Conservation (phyloP, 2,113 vertebrate species). For the Chunga burmeisteri region DNA sequence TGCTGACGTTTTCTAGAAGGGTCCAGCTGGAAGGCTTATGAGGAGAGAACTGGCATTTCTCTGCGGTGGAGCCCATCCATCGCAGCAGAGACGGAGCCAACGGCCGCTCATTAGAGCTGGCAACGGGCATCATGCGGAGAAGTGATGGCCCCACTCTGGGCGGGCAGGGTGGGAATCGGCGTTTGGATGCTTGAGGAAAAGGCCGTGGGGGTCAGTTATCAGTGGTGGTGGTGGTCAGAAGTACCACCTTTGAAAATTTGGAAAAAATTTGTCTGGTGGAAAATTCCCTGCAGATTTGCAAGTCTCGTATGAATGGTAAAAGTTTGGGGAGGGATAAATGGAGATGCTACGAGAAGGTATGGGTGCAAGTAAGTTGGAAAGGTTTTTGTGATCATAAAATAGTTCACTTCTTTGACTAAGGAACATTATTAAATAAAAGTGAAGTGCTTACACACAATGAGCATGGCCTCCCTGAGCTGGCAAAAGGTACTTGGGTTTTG, state of each 20-base stretch:
- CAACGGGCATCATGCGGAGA: not conserved
- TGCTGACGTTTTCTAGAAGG: not conserved
- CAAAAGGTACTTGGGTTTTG: not conserved
- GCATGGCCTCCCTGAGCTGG: not conserved
- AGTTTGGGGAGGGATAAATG: not conserved
- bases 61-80: not conserved
- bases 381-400: not conserved
- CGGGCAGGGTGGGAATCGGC: not conserved
- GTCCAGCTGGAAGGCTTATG: not conserved
- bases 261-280: not conserved
- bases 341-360: not conserved
- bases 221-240: not conserved
- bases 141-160: not conserved
- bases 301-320: not conserved
- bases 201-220: fast-evolving
- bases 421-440: not conserved
- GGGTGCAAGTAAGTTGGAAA: not conserved
- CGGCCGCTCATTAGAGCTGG: not conserved
- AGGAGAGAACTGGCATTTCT: not conserved
- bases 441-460: not conserved
- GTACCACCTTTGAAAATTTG: not conserved
- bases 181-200: not conserved
- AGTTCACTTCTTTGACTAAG: not conserved
- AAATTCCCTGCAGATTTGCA: not conserved
- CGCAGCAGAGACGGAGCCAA: not conserved